Base-by-base conservation (phyloP, 1,140 invertebrate species). In the Delia radicum region DNA sequence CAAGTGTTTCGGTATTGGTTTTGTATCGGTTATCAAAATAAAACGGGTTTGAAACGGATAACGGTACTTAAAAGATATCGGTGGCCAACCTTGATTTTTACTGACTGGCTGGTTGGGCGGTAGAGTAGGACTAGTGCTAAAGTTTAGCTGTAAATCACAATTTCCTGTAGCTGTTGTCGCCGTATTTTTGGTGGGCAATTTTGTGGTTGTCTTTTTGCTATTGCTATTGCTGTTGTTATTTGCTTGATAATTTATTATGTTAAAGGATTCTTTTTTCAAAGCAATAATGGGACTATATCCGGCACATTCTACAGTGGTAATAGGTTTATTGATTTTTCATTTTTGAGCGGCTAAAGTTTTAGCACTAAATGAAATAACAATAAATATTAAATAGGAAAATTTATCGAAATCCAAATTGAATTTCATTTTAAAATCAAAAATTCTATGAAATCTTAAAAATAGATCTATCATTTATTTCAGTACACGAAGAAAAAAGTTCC, bases 131-230 rank as follows among this genome's bases (percentile, higher is more conserved):
- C n/a, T n/a, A n/a, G n/a, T n/a, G n/a, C 65, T 28, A 69, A 69
- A 69, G 29, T 69, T 69, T 37, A 21, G 29, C 29, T 33, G 65
- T 69, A 69, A 69, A 69, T 69, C 65, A 69, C 65, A 69, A 69
- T 69, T 69, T 69, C 65, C 65, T 31, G 65, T 69, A 69, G 37
- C 65, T 33, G 65, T 69, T 69, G 65, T 69, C 65, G 65, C 65
- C 65, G 65, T 69, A 69, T 69, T 69, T 69, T 69, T 24, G 29
- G 65, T 69, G 65, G 65, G 65, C 65, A 69, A 69, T 69, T 69
- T 69, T 69, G 65, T 69, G 65, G 65, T 69, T 69, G 65, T 55
- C 21, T 18, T 55, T 48, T 13, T 48, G 15, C n/a, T 48, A 5
- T 55, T 55, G 31, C 21, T 55, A 18, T 15, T 55, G 48, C 8